These are phyloP conservation scores for Globodera rostochiensis DNA, from an alignment of 1,140 invertebrate species.

Conservation along the genomic window DNA sequence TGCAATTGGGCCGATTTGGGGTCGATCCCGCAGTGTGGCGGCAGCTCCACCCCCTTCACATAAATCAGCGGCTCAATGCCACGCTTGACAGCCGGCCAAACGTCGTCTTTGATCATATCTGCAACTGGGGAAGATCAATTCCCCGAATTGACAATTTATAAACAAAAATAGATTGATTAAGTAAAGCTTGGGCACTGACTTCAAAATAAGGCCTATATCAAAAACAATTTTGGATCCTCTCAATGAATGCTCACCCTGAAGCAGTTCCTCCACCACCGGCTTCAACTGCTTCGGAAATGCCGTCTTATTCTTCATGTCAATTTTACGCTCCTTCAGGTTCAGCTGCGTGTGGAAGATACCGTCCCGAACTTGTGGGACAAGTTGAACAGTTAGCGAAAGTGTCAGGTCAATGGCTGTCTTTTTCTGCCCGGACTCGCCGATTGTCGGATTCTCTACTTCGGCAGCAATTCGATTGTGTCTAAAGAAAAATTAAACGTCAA, in stretches of 20 bases:
- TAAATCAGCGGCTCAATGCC: slow-evolving; percentile 59
- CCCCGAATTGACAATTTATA: too few relatives aligned
- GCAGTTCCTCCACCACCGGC: slow-evolving; percentile 59
- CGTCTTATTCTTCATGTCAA: slow-evolving; percentile 56
- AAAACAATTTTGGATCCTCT: slow-evolving; percentile 19
- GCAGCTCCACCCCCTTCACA: slow-evolving; percentile 54
- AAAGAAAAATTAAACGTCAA: slow-evolving; percentile 24
- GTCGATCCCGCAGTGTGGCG: slow-evolving; percentile 58
- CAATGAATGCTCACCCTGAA: slow-evolving; percentile 44
- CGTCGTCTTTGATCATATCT: slow-evolving; percentile 64
- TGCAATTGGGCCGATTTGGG: slow-evolving; percentile 50
- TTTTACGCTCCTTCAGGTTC: slow-evolving; percentile 56
- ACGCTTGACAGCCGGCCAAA: slow-evolving; percentile 61
- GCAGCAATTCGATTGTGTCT: slow-evolving; percentile 60
- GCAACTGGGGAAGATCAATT: background rate
- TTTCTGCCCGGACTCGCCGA: slow-evolving; percentile 35
- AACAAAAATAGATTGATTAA: too few relatives aligned
- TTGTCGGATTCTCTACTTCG: slow-evolving; percentile 59
- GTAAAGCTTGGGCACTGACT: too few relatives aligned
- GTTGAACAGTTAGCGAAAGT: slow-evolving; percentile 50
- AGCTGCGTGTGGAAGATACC: slow-evolving; percentile 61
- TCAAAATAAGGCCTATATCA: too few relatives aligned
- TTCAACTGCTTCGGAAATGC: slow-evolving; percentile 59
- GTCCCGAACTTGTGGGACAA: slow-evolving; percentile 56
- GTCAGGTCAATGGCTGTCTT: slow-evolving; percentile 47